Evolutionary conservation across 2,888 invertebrate species (phyloP).

Genomic region (Aspidapion aeneum): DNA sequence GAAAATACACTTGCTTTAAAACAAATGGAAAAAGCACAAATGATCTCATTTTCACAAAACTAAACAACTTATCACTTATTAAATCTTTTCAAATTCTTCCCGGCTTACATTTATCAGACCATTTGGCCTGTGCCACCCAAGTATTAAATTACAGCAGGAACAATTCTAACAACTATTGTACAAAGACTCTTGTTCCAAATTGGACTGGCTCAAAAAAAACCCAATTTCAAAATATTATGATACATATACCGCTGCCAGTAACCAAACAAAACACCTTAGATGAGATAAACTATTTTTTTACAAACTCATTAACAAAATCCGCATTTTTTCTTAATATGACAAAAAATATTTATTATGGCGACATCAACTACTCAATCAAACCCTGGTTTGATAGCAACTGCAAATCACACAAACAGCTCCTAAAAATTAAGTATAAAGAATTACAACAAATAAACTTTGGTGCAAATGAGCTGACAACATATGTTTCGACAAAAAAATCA

Average conservation of each 20-base stretch:
- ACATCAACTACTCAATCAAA: background rate
- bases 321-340: background rate
- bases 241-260: background rate
- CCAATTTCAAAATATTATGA: background rate
- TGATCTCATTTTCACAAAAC: background rate
- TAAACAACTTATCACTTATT: background rate
- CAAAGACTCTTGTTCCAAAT: background rate
- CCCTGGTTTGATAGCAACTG: background rate
- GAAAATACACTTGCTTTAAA: background rate
- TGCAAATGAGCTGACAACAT: background rate
- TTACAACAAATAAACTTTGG: background rate
- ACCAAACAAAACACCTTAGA: background rate
- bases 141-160: background rate
- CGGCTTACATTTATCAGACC: background rate
- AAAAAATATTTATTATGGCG: background rate
- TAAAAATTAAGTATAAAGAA: background rate
- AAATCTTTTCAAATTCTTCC: background rate
- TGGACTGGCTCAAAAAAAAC: background rate
- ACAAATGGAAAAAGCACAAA: background rate
- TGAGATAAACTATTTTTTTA: background rate
- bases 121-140: background rate
- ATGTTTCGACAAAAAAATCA: background rate
- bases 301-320: background rate
- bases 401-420: background rate
- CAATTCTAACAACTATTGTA: background rate